These are phyloP conservation scores for Melipona beecheii DNA, from an alignment of 2,888 invertebrate species.

Conservation along the genomic window DNA sequence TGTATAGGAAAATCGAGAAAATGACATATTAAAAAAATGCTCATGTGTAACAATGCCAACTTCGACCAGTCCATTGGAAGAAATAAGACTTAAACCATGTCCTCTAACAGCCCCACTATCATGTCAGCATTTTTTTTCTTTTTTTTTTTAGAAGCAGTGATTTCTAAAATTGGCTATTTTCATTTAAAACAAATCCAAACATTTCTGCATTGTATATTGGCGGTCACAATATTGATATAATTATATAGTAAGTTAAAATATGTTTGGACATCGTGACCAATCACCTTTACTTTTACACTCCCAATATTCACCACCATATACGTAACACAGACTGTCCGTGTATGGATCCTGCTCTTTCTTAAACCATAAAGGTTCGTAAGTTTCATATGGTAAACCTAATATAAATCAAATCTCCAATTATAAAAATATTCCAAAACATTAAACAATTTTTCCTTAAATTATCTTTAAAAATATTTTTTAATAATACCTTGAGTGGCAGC, in stretches of 20 bases:
- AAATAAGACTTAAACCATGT: slow-evolving; percentile 63
- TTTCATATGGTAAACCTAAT: slow-evolving; percentile 88
- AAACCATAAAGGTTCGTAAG: slow-evolving; percentile 96
- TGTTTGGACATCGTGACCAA: slow-evolving; percentile 96
- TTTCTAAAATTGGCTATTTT: slow-evolving; percentile 63
- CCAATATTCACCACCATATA: slow-evolving; percentile 97
- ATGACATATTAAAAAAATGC: slow-evolving; percentile 60
- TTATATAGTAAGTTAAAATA: slow-evolving; percentile 87
- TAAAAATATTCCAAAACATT: neutral
- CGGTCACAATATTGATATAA: slow-evolving; percentile 64
- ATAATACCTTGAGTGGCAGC: slow-evolving; percentile 86
- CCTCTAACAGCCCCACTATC: slow-evolving; percentile 66
- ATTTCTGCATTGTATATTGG: slow-evolving; percentile 59
- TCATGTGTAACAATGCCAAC: slow-evolving; percentile 60
- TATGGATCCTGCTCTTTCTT: slow-evolving; percentile 91
- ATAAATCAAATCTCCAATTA: slow-evolving; percentile 24
- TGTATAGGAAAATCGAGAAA: slow-evolving; percentile 44
- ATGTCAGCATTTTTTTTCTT: slow-evolving; percentile 54
- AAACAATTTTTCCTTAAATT: neutral
- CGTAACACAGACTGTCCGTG: slow-evolving; percentile 89
- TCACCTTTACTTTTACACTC: slow-evolving; percentile 93
- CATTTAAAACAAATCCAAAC: slow-evolving; percentile 66
- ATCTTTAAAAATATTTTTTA: neutral
- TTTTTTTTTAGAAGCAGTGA: slow-evolving; percentile 60
- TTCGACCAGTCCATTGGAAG: slow-evolving; percentile 68